A percentile compares a stretch with the other conserved stretches of the same genome.
Conservation (phyloP, 2,797 vertebrate species). For the Sebastes itinus region DNA sequence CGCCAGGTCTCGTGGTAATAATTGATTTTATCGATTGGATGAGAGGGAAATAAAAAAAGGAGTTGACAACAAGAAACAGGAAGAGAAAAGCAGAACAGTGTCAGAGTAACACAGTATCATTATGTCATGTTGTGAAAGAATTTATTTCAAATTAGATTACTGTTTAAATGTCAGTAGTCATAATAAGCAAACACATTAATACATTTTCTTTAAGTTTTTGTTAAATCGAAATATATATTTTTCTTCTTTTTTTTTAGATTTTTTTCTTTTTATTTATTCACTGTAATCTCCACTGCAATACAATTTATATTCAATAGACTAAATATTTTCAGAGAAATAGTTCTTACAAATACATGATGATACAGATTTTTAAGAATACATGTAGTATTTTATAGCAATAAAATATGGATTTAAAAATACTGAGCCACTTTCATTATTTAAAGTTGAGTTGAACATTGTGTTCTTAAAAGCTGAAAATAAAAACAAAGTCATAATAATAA, state of each 20-base stretch:
- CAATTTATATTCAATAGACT: not conserved
- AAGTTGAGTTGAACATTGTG: no score
- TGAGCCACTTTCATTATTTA: not conserved
- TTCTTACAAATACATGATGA: not conserved
- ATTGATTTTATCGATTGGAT: slow-evolving; percentile 74
- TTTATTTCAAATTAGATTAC: not conserved
- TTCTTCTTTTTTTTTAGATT: not conserved
- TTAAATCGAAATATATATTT: not conserved
- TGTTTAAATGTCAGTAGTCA: not conserved
- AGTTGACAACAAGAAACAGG: slow-evolving; percentile 20
- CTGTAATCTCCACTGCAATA: not conserved
- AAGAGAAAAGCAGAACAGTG: not conserved
- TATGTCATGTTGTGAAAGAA: not conserved
- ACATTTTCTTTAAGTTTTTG: not conserved
- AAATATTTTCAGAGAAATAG: not conserved
- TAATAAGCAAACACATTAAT: not conserved
- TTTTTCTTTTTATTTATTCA: not conserved
- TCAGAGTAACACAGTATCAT: slow-evolving; percentile 1
- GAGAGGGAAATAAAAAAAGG: slow-evolving; percentile 37
- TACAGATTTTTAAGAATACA: not conserved
- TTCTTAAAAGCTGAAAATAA: not conserved
- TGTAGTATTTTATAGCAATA: not conserved
- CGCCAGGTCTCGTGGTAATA: slow-evolving; percentile 55
- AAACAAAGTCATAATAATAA: not conserved
- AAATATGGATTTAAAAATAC: not conserved